A percentile compares a stretch with the other conserved stretches of the same genome.
phyloP scores from a whole-genome alignment of 2,797 vertebrate genomes.

The Sebastes nivosus region DNA sequence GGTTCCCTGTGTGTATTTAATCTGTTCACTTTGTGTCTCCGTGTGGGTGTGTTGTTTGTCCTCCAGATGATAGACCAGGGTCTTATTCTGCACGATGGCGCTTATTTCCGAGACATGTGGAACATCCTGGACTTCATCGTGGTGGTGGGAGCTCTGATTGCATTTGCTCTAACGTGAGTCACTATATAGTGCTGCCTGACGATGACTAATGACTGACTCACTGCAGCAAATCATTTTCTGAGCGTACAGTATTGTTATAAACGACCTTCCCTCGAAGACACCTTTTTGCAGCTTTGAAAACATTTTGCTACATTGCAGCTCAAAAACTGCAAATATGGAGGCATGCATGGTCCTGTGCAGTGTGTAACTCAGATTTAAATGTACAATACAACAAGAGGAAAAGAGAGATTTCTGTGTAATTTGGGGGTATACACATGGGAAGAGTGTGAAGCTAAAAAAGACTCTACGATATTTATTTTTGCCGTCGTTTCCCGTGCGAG shows the following conservation, averaged over 20 bases:
- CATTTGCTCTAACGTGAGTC: constrained; percentile 98
- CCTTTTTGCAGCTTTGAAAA: background rate
- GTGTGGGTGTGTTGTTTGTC: constrained; percentile 5
- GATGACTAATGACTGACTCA: constrained; percentile 74
- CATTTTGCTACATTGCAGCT: constrained; percentile 10
- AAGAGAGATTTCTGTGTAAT: background rate
- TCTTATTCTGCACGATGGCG: constrained; percentile 95
- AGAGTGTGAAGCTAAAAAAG: background rate
- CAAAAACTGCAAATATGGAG: constrained; percentile 4
- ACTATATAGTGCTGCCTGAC: constrained; percentile 46
- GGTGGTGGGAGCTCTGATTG: constrained; percentile 96
- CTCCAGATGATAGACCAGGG: constrained; percentile 98
- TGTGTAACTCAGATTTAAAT: constrained; percentile 7
- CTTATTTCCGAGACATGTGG: constrained; percentile 99
- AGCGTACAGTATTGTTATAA: constrained; percentile 51
- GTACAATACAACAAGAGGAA: background rate
- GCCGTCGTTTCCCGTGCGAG: constrained; percentile 17
- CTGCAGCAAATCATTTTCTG: constrained; percentile 50
- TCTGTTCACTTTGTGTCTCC: background rate
- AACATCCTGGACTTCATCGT: constrained; percentile 99
- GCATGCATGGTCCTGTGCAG: background rate
- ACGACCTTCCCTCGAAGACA: constrained; percentile 38
- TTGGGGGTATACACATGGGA: constrained; percentile 3
- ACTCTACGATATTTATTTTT: constrained; percentile 17
- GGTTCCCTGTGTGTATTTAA: background rate